Conservation (phyloP, 2,888 invertebrate genomes). For the Sussaba pulchella region DNA sequence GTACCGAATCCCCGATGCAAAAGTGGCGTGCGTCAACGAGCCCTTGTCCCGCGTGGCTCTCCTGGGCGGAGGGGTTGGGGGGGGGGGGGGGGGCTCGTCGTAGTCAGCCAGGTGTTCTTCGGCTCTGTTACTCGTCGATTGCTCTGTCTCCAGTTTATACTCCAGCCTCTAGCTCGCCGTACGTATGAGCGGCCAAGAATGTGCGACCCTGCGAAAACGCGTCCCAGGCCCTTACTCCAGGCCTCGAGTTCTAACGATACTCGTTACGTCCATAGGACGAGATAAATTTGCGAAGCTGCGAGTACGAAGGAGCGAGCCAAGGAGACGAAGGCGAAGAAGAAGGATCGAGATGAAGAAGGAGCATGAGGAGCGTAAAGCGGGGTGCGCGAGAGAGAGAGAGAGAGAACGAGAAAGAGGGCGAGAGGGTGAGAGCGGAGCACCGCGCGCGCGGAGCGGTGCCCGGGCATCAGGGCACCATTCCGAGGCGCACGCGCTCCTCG, state of each 20-base stretch:
- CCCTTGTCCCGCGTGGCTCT: no score
- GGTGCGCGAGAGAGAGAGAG: conserved; percentile 26
- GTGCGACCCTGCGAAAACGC: conserved; percentile 20
- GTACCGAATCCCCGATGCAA: neutral
- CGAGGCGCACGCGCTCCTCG: conserved; percentile 68
- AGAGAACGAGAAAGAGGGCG: conserved; percentile 11
- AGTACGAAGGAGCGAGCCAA: conserved; percentile 14
- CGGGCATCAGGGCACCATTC: conserved; percentile 82
- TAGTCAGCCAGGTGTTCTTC: conserved; percentile 10
- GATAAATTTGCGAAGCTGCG: conserved; percentile 70
- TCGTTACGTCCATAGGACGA: conserved; percentile 69
- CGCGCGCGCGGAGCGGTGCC: conserved; percentile 74
- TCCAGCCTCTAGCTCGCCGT: no score
- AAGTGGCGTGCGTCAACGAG: neutral
- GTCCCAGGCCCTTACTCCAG: conserved; percentile 57
- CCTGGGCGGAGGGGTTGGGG: no score
- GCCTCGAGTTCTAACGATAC: conserved; percentile 72
- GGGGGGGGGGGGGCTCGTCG: neutral
- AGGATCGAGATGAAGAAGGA: conserved; percentile 11
- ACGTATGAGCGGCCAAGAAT: no score
- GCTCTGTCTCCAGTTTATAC: neutral
- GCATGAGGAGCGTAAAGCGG: conserved; percentile 35
- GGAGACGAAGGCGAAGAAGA: neutral
- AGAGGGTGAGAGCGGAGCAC: conserved; percentile 36
- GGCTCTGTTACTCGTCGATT: conserved; percentile 36